Evolutionary conservation across 2,113 vertebrate species (phyloP).

Genomic region (Limnothrissa miodon): DNA sequence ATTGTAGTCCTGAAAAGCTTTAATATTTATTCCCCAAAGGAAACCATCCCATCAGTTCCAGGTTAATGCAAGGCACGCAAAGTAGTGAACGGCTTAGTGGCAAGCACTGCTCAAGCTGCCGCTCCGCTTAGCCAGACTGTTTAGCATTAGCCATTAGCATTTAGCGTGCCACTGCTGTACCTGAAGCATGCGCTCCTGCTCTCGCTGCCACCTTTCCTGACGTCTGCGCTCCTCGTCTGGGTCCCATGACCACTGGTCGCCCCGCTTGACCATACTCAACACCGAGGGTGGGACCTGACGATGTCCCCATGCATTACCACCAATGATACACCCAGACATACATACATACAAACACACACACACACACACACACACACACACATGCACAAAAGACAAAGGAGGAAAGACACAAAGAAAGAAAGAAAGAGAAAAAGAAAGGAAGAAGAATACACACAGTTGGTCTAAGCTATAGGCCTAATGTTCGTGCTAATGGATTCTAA

Average conservation of each 20-base stretch:
- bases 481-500: slow-evolving; percentile 58
- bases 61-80: neutral
- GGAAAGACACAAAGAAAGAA: slow-evolving; percentile 55
- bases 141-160: neutral
- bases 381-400: slow-evolving; percentile 33
- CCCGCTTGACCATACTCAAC: slow-evolving; percentile 73
- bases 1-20: neutral
- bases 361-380: slow-evolving; percentile 27
- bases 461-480: slow-evolving; percentile 42
- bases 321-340: slow-evolving; percentile 32
- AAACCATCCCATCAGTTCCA: neutral
- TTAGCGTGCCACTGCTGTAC: slow-evolving; percentile 68
- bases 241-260: slow-evolving; percentile 91
- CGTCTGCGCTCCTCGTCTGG: slow-evolving; percentile 94
- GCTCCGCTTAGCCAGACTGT: neutral
- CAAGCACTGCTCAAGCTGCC: neutral
- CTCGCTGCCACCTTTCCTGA: slow-evolving; percentile 94
- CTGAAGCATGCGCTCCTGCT: slow-evolving; percentile 95
- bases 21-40: neutral
- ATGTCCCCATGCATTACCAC: slow-evolving; percentile 43
- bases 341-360: slow-evolving; percentile 32
- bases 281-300: slow-evolving; percentile 66
- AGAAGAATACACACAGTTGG: slow-evolving; percentile 67
- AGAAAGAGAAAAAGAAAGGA: slow-evolving; percentile 38
- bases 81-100: neutral